Base-by-base conservation (phyloP, 2,888 invertebrate genomes). In the Aleiodes alternator region DNA sequence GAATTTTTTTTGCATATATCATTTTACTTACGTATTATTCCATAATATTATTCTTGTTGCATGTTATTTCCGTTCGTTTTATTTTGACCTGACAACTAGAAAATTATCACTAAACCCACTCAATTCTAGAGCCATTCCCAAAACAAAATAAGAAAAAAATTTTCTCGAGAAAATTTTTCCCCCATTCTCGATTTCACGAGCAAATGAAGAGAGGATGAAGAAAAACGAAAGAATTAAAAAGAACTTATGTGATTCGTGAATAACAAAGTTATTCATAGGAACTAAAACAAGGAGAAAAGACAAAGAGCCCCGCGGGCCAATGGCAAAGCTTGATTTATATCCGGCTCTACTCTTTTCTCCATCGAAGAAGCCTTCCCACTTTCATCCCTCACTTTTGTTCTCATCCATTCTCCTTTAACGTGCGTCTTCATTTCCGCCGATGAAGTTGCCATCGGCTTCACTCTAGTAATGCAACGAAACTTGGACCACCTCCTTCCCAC, bases 211-310 rank as follows among this genome's bases (percentile, higher is more conserved):
- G 34, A 34, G 6, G 34, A 34, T 34, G 34, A 34, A 34, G 34
- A 34, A 6, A 23, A 34, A 34, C 34, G 34, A 6, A 34, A 34
- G 34, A 34, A 34, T 34, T 34, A 74, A 75, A 77, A 76, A 76
- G 75, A 78, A 83, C 80, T 80, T 80, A 78, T 78, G 77, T 79
- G 79, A 76, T 77, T 77, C 76, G 79, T 11, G 78, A 80, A 79
- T 80, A 80, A 80, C 79, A 80, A 80, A 80, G 80, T 80, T 80
- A 80, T 80, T 79, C 79, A 79, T 80, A 79, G 79, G 76, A 78
- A 11, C 43, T 43, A 5, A 43, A 43, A 43, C 78, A 75, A 71
- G 8, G 76, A 76, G 76, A 75, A 76, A 79, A 77, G 73, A 73
- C 77, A 76, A 69, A 12, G 71, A 61, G 77, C 76, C 75, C 72